These are phyloP conservation scores for Bombus difficillimus DNA, from an alignment of 1,140 invertebrate species.

Conservation along the genomic window DNA sequence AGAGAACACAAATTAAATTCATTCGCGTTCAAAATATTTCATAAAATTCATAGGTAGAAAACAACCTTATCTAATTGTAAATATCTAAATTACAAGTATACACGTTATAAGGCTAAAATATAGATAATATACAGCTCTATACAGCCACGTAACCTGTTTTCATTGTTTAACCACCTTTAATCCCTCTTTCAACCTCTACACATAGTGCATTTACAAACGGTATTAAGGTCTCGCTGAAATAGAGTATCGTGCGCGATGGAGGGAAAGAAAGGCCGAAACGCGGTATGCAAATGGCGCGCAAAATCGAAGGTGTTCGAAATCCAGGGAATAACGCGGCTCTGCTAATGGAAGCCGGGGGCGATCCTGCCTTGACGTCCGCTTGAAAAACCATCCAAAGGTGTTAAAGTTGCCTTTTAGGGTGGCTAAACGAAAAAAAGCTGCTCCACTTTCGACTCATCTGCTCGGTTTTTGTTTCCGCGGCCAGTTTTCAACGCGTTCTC, in stretches of 20 bases:
- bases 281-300: conserved; percentile 28
- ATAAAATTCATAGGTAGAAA: not conserved
- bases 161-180: not conserved
- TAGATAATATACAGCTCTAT: too few species aligned
- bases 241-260: not conserved
- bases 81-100: too few species aligned
- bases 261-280: not conserved
- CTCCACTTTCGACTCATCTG: conserved; percentile 45
- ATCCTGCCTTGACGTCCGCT: conserved; percentile 33
- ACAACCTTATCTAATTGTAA: not conserved
- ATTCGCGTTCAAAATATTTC: not conserved
- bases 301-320: conserved; percentile 40
- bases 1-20: not conserved
- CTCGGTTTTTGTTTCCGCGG: conserved; percentile 29
- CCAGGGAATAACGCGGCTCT: conserved; percentile 9
- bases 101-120: too few species aligned
- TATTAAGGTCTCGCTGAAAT: not conserved
- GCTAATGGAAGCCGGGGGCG: conserved; percentile 37
- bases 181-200: not conserved
- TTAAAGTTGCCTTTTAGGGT: conserved; percentile 44
- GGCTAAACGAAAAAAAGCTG: conserved; percentile 12
- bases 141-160: not conserved
- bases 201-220: not conserved
- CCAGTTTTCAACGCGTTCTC: conserved; percentile 28
- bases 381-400: conserved; percentile 36